Evolutionary conservation across 92 coral and sea anemone genomes (phyloP).

Genomic region (Scolanthus callimorphus): DNA sequence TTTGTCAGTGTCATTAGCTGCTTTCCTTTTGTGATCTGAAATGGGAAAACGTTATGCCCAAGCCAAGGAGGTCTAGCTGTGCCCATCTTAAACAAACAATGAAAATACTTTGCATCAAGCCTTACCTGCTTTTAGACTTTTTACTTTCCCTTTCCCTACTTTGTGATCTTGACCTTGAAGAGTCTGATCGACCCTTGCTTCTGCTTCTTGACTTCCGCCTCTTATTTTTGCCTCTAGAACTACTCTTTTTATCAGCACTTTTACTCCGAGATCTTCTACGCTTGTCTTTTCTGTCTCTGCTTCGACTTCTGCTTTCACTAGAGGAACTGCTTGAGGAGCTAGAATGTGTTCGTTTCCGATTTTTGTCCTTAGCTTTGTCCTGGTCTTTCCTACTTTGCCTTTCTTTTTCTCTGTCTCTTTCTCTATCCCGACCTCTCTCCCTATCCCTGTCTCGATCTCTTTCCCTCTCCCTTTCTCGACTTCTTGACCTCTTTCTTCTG

Average conservation of each 20-base stretch:
- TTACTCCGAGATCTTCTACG: conserved; percentile 67
- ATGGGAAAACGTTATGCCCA: no score
- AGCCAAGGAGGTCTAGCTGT: no score
- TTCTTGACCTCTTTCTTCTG: conserved; percentile 50
- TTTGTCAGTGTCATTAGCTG: no score
- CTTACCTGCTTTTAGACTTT: conserved; percentile 85
- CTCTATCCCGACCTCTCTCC: conserved; percentile 18
- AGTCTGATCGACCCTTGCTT: conserved; percentile 33
- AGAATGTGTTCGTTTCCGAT: conserved; percentile 39
- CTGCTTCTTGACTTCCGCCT: conserved; percentile 69
- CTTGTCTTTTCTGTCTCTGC: conserved; percentile 38
- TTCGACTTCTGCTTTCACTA: conserved; percentile 58
- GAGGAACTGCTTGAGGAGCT: conserved; percentile 55
- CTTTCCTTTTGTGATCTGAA: no score
- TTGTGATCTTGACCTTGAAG: conserved; percentile 70
- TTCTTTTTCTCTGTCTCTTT: conserved; percentile 27
- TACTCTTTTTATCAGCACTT: conserved; percentile 62
- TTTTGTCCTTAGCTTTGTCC: conserved; percentile 1
- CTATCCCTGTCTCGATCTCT: conserved; percentile 37
- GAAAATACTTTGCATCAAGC: no score
- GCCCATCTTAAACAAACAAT: no score
- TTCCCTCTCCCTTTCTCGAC: conserved; percentile 26
- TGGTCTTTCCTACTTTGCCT: conserved; percentile 4
- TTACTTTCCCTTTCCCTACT: conserved; percentile 78
- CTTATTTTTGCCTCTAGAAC: conserved; percentile 63